These are phyloP conservation scores for Rhopilema esculentum DNA, from an alignment of 30 jellyfish, hydroid and myxozoan genomes.

Conservation along the genomic window DNA sequence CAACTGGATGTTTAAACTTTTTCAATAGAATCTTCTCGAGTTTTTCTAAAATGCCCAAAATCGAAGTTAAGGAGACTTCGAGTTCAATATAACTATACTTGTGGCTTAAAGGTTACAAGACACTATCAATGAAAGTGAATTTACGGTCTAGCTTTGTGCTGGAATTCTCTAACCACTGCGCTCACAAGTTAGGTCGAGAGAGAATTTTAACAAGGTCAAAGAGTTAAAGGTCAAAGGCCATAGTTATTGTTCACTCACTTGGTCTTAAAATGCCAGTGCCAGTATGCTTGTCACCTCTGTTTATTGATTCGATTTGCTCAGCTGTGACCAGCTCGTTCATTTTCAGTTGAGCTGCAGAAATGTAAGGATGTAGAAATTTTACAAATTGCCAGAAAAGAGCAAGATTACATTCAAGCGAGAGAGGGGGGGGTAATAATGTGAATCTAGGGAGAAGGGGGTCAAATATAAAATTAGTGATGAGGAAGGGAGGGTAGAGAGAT, in stretches of 20 bases:
- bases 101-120: too few species aligned
- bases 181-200: too few species aligned
- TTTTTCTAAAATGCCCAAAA: too few species aligned
- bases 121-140: too few species aligned
- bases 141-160: too few species aligned
- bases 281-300: slow-evolving; percentile 43
- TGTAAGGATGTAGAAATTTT: background rate
- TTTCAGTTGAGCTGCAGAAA: slow-evolving; percentile 48
- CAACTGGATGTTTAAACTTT: too few species aligned
- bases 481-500: background rate
- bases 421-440: background rate
- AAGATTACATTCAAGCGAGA: background rate
- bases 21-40: too few species aligned
- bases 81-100: too few species aligned
- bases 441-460: background rate
- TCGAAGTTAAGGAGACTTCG: too few species aligned
- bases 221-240: background rate
- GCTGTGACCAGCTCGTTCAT: slow-evolving; percentile 72
- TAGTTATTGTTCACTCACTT: slow-evolving; percentile 1
- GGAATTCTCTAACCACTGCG: too few species aligned
- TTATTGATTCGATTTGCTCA: slow-evolving; percentile 50
- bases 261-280: slow-evolving; percentile 65
- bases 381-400: background rate
- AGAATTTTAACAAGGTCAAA: too few species aligned
- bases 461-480: background rate